Evolutionary conservation across 2,113 vertebrate genomes (phyloP).

Genomic region (Ginglymostoma cirratum): DNA sequence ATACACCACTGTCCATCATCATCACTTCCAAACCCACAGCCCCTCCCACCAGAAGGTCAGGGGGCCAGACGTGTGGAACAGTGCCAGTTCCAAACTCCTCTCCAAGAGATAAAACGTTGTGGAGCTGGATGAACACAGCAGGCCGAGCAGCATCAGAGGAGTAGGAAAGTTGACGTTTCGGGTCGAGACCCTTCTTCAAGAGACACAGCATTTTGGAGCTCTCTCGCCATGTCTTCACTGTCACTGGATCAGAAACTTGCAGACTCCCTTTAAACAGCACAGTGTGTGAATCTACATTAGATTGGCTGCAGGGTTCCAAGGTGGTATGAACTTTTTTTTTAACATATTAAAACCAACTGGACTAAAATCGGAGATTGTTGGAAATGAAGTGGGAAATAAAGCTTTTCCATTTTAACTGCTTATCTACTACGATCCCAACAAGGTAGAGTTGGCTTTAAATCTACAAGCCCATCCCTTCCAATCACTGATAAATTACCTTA

Average conservation of each 20-base stretch:
- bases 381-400: neutral
- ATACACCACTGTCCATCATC: neutral
- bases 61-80: neutral
- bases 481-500: neutral
- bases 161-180: too few relatives aligned
- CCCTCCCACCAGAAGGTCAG: neutral
- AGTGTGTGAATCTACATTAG: neutral
- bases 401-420: neutral
- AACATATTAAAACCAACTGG: neutral
- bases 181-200: too few relatives aligned
- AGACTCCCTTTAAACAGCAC: neutral
- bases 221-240: neutral
- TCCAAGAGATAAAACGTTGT: too few relatives aligned
- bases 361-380: neutral
- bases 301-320: neutral
- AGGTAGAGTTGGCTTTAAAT: neutral
- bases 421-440: neutral
- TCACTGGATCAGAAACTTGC: neutral
- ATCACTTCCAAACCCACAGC: neutral
- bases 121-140: too few relatives aligned
- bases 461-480: neutral
- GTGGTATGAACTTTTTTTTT: neutral
- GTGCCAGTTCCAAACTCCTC: too few relatives aligned
- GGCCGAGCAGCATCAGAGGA: too few relatives aligned
- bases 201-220: neutral